Base-by-base conservation (phyloP, 2,113 vertebrate species). In the Podarcis cretensis region DNA sequence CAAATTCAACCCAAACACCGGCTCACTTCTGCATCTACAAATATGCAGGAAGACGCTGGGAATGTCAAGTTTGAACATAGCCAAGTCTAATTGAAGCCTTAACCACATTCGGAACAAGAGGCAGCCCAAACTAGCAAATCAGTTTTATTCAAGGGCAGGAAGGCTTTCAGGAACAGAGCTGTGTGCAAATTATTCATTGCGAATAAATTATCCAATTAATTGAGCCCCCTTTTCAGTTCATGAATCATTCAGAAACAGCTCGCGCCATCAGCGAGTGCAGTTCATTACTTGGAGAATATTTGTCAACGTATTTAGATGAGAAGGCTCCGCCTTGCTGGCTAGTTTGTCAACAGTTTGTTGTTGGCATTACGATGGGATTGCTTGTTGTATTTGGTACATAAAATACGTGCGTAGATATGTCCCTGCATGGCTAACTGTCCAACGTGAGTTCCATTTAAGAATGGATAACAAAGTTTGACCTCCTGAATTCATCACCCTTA, bases 1-100 rank as follows among this genome's bases (percentile, higher is more conserved):
- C 48, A 96, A 97, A 96, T 94, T 97, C 95, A 97, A 96, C 96
- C 95, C 97, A 97, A 97, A 97, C 89, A 96, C 95, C 94, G 94
- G 74, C 95, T 97, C 94, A 92, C 93, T 96, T 97, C 95, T 95
- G 94, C 96, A 96, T 97, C 94, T 96, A 97, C 95, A 97, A 96
- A 98, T 94, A 97, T 25, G 94, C 95, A 96, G 95, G 78, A 97
- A 96, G 95, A 96, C 96, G 95, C 95, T 92, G 85, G 94, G 73
- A 95, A 94, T 96, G 97, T 97, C 97, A 97, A 91, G 92, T 93
- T 96, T 95, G 95, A 95, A 0, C 93, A 94, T 92, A 95, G 92
- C 92, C 87, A 93, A 96, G 92, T 95, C 93, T 97, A 97, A 97
- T 92, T 97, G 97, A 98, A 96, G 95, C 89, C 96, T 97, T 96